These are phyloP conservation scores for Apodemus agrarius DNA, from an alignment of 2,797 vertebrate species.

Conservation along the genomic window DNA sequence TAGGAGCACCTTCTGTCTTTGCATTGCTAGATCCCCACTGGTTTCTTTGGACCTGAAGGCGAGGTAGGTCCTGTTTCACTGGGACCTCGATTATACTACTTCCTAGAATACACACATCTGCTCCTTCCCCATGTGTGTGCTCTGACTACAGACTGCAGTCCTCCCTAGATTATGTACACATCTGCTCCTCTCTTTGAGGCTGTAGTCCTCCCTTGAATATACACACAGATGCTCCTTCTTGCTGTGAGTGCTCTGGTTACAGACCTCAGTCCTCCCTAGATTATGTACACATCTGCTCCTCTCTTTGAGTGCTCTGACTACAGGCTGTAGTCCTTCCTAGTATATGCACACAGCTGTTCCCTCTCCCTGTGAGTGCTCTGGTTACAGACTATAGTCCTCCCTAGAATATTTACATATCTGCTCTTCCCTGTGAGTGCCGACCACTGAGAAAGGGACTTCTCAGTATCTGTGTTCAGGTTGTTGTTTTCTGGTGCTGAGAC, in stretches of 20 bases:
- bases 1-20: no score
- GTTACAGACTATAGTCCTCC: neutral
- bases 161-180: no score
- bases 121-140: neutral
- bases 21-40: neutral
- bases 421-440: neutral
- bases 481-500: neutral
- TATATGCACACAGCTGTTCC: neutral
- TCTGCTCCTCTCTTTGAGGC: no score
- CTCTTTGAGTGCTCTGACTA: neutral
- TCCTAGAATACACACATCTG: neutral
- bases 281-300: neutral
- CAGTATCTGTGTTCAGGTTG: neutral
- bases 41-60: neutral
- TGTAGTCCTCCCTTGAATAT: no score
- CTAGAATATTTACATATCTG: no score
- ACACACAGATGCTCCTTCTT: neutral
- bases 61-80: fast-evolving
- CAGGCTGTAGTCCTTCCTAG: neutral
- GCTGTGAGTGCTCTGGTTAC: neutral
- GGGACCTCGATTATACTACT: neutral
- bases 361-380: neutral
- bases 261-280: neutral
- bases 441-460: neutral
- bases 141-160: neutral